Base-by-base conservation (phyloP, 2,888 invertebrate species). In the Leptinotarsa rubiginosa region DNA sequence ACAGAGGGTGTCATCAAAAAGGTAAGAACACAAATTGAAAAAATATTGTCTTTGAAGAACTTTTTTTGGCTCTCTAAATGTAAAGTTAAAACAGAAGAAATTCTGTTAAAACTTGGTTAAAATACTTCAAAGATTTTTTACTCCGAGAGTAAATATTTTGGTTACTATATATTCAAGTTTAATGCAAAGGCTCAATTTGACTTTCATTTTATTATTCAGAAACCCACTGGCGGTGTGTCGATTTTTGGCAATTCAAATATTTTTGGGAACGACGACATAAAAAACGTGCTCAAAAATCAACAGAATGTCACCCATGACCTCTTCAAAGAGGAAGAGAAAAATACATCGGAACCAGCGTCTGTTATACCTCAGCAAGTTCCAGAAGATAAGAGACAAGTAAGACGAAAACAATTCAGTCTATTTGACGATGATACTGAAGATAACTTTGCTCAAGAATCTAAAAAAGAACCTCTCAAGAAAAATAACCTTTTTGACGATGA, bases 221-320 rank as follows among this genome's bases (percentile, higher is more conserved):
- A 91, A 88, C 91, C 92, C 7, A 83, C 89, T 4, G 92, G 92
- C 2, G 92, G 90, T 1, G 90, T 91, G 66, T 90, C 92, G 12
- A 84, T 92, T 56, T 90, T 92, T 79, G 92, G 91, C 12, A 76
- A 77, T n/a, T 18, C 80, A 1, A 77, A 84, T 70, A 64, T 85
- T 12, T 82, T 84, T 66, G 76, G 77, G 10, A 75, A 77, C 13
- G 72, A 79, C 65, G 74, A 77, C 59, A 69, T 81, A 10, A 77
- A 66, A 52, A 81, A 82, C 25, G 59, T 80, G 49, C 70, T 83
- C 65, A 80, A 80, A 73, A 78, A 69, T 25, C 73, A 50, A 69
- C 77, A 25, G 74, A 75, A 13, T 77, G 79, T n/a, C 41, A 15
- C 69, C 65, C 15, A 73, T 59, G 65, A 76, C 71, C 54, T 74